These are phyloP conservation scores for Formica exsecta DNA, from an alignment of 1,140 invertebrate genomes.

Conservation along the genomic window DNA sequence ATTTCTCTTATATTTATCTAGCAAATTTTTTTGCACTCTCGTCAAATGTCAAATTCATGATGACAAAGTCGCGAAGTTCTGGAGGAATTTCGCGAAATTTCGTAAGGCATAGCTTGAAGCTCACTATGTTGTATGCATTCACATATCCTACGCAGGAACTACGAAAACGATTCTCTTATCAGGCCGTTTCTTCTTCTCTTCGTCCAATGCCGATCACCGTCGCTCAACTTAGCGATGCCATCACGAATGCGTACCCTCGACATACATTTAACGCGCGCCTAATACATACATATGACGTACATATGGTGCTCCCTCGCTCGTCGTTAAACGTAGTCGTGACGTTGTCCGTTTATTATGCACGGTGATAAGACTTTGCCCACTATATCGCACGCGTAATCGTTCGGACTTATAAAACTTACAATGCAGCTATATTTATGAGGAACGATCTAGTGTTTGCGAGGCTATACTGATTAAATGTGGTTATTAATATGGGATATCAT, in stretches of 20 bases:
- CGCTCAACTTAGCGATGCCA: neutral
- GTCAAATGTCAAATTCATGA: neutral
- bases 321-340: neutral
- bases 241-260: constrained; percentile 48
- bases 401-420: neutral
- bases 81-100: neutral
- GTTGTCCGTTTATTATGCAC: neutral
- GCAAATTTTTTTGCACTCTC: neutral
- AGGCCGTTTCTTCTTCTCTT: neutral
- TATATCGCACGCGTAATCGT: neutral
- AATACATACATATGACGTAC: constrained; percentile 9
- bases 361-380: neutral
- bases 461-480: neutral
- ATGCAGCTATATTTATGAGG: neutral
- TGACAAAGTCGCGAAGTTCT: neutral
- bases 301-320: neutral
- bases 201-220: neutral
- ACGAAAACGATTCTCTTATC: neutral
- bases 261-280: constrained; percentile 52
- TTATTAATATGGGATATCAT: neutral
- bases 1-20: neutral
- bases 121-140: neutral
- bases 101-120: neutral
- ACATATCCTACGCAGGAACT: neutral
- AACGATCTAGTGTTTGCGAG: neutral